Conservation (phyloP, 35 echinoderm and acorn worm species). For the Chiridota heheva region DNA sequence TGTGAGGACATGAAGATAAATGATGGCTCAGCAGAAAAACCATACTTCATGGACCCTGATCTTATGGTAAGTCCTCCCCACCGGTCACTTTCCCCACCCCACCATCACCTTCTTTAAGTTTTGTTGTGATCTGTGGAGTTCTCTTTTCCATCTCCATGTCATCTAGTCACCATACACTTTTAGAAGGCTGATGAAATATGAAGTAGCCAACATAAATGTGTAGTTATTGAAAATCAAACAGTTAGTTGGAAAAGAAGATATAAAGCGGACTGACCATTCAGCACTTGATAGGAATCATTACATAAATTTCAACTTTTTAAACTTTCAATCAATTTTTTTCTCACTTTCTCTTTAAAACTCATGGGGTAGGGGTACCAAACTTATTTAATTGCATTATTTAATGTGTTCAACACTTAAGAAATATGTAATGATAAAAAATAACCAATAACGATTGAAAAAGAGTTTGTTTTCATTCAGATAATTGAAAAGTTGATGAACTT, state of each 20-base stretch:
- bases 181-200: slow-evolving; percentile 5
- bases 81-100: background rate
- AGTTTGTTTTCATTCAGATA: no score
- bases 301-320: no score
- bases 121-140: background rate
- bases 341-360: no score
- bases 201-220: background rate
- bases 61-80: slow-evolving; percentile 65
- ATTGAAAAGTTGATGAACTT: no score
- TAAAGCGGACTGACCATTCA: no score
- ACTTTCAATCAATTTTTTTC: no score
- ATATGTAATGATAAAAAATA: no score
- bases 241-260: background rate
- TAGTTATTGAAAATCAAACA: background rate
- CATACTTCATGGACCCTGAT: slow-evolving; percentile 87
- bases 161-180: background rate
- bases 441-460: no score
- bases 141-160: background rate
- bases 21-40: slow-evolving; percentile 86
- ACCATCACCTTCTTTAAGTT: background rate
- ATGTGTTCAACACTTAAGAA: no score
- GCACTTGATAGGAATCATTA: no score
- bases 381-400: no score
- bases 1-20: slow-evolving; percentile 94
- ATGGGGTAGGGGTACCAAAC: no score